These are phyloP conservation scores for Aramus guarauna DNA, from an alignment of 2,113 vertebrate genomes.

Conservation along the genomic window DNA sequence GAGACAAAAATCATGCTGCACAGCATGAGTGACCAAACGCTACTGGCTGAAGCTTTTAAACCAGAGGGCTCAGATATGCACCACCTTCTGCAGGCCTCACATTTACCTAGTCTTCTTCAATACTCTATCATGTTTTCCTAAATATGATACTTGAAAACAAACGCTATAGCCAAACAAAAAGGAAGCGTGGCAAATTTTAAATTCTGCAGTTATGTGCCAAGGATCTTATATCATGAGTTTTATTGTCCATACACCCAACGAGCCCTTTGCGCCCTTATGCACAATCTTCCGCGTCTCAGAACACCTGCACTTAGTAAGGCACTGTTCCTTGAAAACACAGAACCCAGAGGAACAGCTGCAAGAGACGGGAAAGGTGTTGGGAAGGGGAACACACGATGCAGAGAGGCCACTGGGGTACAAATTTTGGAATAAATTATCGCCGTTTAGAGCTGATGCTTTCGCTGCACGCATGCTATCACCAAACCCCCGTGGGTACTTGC, in stretches of 20 bases:
- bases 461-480: rapidly evolving
- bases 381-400: rapidly evolving
- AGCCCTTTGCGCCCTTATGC: neutral
- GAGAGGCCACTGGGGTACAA: neutral
- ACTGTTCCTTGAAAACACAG: neutral
- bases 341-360: rapidly evolving
- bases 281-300: neutral
- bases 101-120: neutral
- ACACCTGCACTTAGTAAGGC: rapidly evolving
- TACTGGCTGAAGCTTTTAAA: neutral
- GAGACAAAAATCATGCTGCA: neutral
- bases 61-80: neutral
- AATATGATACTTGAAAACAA: neutral
- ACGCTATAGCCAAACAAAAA: neutral
- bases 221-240: neutral
- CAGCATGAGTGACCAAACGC: rapidly evolving
- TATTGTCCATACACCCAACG: neutral
- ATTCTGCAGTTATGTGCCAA: neutral
- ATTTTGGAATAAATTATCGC: neutral
- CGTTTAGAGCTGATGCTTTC: rapidly evolving
- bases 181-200: neutral
- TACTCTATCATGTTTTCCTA: neutral
- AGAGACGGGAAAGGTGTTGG: neutral
- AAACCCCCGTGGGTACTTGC: rapidly evolving
- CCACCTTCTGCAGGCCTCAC: rapidly evolving